These are phyloP conservation scores for Volucella zonaria DNA, from an alignment of 2,888 invertebrate species.

Conservation along the genomic window DNA sequence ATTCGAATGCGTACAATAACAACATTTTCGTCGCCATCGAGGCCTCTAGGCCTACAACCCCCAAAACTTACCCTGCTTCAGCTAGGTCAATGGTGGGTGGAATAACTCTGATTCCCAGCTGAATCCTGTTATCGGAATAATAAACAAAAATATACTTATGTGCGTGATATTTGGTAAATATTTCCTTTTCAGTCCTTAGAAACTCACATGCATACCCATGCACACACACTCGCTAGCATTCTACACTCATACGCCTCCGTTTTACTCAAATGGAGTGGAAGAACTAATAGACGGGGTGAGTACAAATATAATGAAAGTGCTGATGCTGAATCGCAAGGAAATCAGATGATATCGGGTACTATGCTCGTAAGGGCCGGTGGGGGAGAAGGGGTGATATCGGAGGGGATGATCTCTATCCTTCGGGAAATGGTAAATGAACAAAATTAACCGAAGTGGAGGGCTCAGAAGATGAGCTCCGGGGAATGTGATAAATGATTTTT, in stretches of 20 bases:
- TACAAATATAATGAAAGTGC: conserved; percentile 64
- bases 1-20: conserved; percentile 29
- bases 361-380: background rate
- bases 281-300: conserved; percentile 56
- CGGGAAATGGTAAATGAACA: conserved; percentile 50
- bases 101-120: conserved; percentile 58
- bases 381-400: background rate
- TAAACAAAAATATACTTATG: conserved; percentile 72
- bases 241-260: conserved; percentile 1
- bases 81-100: conserved; percentile 8
- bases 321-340: conserved; percentile 65
- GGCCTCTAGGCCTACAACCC: background rate
- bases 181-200: conserved; percentile 28
- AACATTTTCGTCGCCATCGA: background rate
- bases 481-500: conserved; percentile 58
- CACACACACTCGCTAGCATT: background rate
- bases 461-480: conserved; percentile 23
- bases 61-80: background rate
- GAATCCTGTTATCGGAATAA: conserved; percentile 71
- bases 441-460: conserved; percentile 57
- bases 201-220: background rate
- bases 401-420: conserved; percentile 16
- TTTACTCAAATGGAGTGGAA: conserved; percentile 53
- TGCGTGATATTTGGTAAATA: conserved; percentile 71
- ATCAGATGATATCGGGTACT: conserved; percentile 30